Evolutionary conservation across 2,113 vertebrate genomes (phyloP).

Genomic region (Rhadina sibilatrix): DNA sequence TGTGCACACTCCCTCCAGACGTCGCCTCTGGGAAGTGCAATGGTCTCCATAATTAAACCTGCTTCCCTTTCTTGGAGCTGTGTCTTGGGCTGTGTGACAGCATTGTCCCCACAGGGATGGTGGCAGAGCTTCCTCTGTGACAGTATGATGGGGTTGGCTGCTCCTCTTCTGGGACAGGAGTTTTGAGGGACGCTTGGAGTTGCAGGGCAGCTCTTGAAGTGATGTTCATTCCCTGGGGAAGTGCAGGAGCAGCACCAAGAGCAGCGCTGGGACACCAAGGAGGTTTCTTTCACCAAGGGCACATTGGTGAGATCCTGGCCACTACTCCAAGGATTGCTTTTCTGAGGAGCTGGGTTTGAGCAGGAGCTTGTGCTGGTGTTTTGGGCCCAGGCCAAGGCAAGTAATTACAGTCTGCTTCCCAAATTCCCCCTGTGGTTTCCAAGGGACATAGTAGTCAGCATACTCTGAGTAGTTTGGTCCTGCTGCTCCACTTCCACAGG

Average conservation of each 20-base stretch:
- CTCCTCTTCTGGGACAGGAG: background rate
- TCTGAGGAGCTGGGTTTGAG: background rate
- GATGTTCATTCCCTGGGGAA: background rate
- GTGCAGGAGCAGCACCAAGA: accelerated
- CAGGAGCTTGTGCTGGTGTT: background rate
- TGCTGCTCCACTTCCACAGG: accelerated
- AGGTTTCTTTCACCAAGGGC: background rate
- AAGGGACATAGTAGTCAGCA: background rate
- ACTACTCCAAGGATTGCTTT: accelerated
- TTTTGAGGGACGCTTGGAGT: background rate
- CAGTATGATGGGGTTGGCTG: accelerated
- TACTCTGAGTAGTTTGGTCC: background rate
- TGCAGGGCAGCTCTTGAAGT: background rate
- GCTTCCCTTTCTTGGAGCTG: accelerated
- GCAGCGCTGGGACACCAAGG: background rate
- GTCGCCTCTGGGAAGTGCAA: accelerated
- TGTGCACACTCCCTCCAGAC: accelerated
- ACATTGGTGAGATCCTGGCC: accelerated
- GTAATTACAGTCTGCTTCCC: background rate
- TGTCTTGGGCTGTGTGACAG: background rate
- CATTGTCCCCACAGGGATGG: background rate
- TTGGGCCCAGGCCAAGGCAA: background rate
- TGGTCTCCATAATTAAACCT: background rate
- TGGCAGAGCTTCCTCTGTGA: background rate
- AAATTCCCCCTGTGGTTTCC: background rate